Evolutionary conservation across 2,888 invertebrate genomes (phyloP), one percentile per base, ranked within the genome.

Genomic region (Harpalus rubripes): DNA sequence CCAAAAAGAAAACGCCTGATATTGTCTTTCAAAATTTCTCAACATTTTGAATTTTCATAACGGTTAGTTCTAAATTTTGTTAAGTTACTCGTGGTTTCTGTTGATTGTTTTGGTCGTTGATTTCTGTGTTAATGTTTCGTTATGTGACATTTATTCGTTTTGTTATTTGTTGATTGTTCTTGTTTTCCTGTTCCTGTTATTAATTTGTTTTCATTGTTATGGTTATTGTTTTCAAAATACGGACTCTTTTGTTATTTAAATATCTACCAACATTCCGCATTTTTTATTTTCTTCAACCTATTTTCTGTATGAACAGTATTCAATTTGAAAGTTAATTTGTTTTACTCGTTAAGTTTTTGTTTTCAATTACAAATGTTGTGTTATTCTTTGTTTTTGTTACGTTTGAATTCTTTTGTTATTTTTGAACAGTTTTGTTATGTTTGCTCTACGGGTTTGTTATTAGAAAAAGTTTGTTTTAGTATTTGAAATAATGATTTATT

Each of bases 401-500:
- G 68, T 68, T 68, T 56, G 68, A 7, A 12, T 63, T 32, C 7
- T 44, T 7, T 16, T 74, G 68, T 68, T 68, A 52, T 52, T 44
- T 22, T 52, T 52, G 65, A 26, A 44, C 44, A 39, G 0, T 59
- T 15, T 81, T 81, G 81, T 81, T 65, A 61, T 52, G 44, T 52
- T 52, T 52, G 44, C 1, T 52, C 44, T 52, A 52, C 12, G 8
- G 10, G 44, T 52, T 52, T 52, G 44, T 52, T 52, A 10, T 52
- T 44, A 10, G 7, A 10, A 44, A 7, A 44, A 1, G 1, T 10
- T 59, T 68, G 79, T 80, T 59, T 39, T 39, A 10, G 76, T 63
- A 78, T 32, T 78, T 78, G 78, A 58, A 58, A 58, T n/a, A n/a
- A 78, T 78, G 78, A 78, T 78, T 78, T 78, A 58, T 41, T 58